phyloP scores from a whole-genome alignment of 1,140 invertebrate genomes.

The Anastatus disparis region DNA sequence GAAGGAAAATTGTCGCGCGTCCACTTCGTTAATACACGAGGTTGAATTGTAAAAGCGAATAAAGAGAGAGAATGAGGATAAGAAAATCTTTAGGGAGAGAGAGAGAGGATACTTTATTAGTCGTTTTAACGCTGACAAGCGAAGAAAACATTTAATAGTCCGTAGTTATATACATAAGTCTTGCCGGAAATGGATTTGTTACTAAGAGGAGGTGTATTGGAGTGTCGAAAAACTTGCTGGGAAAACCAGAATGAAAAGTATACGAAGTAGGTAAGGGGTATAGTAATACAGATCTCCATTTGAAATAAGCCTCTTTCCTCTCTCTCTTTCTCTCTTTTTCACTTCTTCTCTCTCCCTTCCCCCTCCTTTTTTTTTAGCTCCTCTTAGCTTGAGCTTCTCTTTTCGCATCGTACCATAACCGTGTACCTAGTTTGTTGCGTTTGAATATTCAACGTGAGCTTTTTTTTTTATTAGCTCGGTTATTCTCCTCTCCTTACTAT shows the following conservation, averaged over 20 bases:
- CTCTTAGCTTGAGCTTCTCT: too few relatives aligned
- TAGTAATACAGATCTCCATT: constrained; percentile 67
- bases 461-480: constrained; percentile 65
- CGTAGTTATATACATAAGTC: not conserved
- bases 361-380: constrained; percentile 35
- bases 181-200: constrained; percentile 35
- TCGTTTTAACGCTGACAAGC: constrained; percentile 33
- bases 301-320: constrained; percentile 62
- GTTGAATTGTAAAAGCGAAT: constrained; percentile 36
- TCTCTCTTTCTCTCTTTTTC: constrained; percentile 44
- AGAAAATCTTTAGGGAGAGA: too few relatives aligned
- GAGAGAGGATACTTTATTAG: too few relatives aligned
- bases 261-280: constrained; percentile 53
- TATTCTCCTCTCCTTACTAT: constrained; percentile 34
- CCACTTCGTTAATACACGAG: constrained; percentile 26
- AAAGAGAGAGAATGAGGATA: too few relatives aligned
- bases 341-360: constrained; percentile 41
- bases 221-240: constrained; percentile 53
- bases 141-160: constrained; percentile 38
- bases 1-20: too few relatives aligned
- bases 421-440: constrained; percentile 67
- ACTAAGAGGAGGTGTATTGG: constrained; percentile 37
- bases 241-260: constrained; percentile 58
- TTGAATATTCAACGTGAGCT: constrained; percentile 66
- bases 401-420: constrained; percentile 45